A percentile compares a stretch with the other conserved stretches of the same genome.
Conservation (phyloP, 1,140 invertebrate genomes). For the Papilio polytes region DNA sequence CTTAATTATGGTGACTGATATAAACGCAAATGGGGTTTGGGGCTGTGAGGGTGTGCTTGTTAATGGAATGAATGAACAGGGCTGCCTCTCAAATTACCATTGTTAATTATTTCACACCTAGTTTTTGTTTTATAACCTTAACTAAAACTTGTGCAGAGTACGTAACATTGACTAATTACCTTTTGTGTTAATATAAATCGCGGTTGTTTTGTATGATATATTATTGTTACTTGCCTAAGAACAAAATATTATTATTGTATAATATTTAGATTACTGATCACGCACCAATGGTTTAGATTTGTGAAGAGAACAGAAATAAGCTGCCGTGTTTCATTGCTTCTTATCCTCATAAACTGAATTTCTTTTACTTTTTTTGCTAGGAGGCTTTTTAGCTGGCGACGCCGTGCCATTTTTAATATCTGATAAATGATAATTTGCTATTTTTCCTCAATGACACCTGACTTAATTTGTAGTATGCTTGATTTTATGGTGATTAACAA, state of each 20-base stretch:
- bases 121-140: conserved; percentile 26
- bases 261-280: not conserved
- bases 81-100: conserved; percentile 55
- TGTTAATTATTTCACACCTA: conserved; percentile 47
- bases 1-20: conserved; percentile 71
- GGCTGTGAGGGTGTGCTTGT: conserved; percentile 50
- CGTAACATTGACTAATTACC: conserved; percentile 31
- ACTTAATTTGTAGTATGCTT: no score
- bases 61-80: conserved; percentile 74
- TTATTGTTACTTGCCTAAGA: not conserved
- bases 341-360: no score
- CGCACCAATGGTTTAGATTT: not conserved
- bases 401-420: no score
- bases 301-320: not conserved
- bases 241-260: not conserved
- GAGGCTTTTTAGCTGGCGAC: no score
- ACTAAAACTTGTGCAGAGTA: not conserved
- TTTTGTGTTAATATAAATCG: not conserved
- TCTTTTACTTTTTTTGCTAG: no score
- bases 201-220: not conserved
- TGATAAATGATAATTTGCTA: no score
- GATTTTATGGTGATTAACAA: no score
- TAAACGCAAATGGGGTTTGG: conserved; percentile 49
- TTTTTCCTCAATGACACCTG: no score
- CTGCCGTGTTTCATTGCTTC: not conserved